phyloP scores from a whole-genome alignment of 2,797 vertebrate species.

The Pelodytes ibericus region DNA sequence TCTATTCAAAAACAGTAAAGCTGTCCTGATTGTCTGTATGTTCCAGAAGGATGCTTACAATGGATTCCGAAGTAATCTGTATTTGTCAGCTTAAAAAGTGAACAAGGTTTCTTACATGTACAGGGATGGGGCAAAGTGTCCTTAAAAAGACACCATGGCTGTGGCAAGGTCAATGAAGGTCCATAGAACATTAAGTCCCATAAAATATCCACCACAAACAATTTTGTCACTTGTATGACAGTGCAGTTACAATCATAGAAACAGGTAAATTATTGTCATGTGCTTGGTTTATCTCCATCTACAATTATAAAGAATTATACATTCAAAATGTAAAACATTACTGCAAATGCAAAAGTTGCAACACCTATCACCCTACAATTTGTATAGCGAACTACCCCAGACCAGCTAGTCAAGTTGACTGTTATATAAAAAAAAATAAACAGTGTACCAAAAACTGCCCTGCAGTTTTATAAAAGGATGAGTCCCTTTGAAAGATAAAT shows the following conservation, averaged over 20 bases:
- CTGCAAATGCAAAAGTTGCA: slow-evolving; percentile 15
- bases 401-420: slow-evolving; percentile 29
- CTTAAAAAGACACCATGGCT: too few relatives aligned
- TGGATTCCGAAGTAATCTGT: too few relatives aligned
- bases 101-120: too few relatives aligned
- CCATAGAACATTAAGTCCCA: too few relatives aligned
- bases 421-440: slow-evolving; percentile 24
- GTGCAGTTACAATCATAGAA: not conserved
- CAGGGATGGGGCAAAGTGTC: too few relatives aligned
- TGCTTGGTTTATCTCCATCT: not conserved
- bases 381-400: slow-evolving; percentile 28
- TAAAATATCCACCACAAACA: too few relatives aligned
- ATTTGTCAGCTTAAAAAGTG: too few relatives aligned
- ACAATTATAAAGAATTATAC: not conserved
- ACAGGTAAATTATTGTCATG: not conserved
- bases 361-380: not conserved
- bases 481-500: slow-evolving; percentile 1
- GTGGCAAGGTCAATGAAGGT: too few relatives aligned
- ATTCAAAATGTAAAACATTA: not conserved
- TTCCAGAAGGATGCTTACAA: too few relatives aligned
- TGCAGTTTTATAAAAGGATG: slow-evolving; percentile 37
- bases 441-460: slow-evolving; percentile 25
- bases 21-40: too few relatives aligned
- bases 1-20: too few relatives aligned
- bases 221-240: not conserved